These are phyloP conservation scores for Syngnathus scovelli DNA, from an alignment of 2,113 vertebrate genomes.

Conservation along the genomic window DNA sequence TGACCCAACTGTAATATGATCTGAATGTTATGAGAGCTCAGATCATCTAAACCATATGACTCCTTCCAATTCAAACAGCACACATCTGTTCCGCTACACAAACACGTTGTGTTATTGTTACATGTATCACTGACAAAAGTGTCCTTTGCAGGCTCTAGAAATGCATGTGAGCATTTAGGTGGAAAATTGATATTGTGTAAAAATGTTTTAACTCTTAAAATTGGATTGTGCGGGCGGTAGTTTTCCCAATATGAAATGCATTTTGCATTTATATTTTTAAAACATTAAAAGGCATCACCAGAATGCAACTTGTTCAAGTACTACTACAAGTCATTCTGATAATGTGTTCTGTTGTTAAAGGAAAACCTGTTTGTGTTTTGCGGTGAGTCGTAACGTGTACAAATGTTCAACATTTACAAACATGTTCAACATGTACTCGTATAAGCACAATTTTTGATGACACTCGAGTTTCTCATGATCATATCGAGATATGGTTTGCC, in stretches of 20 bases:
- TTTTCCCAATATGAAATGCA: neutral
- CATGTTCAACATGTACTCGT: neutral
- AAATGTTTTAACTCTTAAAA: no score
- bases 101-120: neutral
- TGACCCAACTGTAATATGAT: neutral
- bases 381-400: no score
- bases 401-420: no score
- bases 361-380: neutral
- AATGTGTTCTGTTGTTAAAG: neutral
- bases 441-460: neutral
- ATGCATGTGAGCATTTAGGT: neutral
- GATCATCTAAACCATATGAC: slow-evolving; percentile 8
- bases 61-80: slow-evolving; percentile 17
- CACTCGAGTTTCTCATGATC: neutral
- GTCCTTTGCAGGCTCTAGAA: neutral
- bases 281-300: no score
- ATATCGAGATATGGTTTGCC: neutral
- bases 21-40: slow-evolving; percentile 8
- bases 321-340: no score
- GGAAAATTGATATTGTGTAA: neutral
- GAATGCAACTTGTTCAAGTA: no score
- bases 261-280: neutral
- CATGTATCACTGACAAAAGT: neutral
- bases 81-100: slow-evolving; percentile 5
- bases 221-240: neutral